Evolutionary conservation across 2,797 vertebrate species (phyloP).

Genomic region (Heterohyrax brucei): DNA sequence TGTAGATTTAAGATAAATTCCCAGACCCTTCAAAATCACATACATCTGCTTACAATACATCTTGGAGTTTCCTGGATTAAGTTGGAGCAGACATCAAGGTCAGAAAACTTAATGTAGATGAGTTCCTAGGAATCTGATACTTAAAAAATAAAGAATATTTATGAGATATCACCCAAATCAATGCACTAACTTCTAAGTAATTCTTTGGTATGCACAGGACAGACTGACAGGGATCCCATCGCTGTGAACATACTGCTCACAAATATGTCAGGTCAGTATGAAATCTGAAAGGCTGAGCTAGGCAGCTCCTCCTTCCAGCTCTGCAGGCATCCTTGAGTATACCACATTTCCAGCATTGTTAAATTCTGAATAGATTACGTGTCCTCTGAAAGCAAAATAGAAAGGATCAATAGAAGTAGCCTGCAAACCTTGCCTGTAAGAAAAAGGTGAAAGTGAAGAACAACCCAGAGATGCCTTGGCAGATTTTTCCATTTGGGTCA

Average conservation of each 20-base stretch:
- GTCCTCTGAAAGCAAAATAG: conserved; percentile 75
- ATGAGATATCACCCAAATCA: background rate
- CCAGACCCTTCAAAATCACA: background rate
- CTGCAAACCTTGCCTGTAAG: conserved; percentile 61
- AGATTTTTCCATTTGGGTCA: conserved; percentile 11
- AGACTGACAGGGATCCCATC: conserved; percentile 66
- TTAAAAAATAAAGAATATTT: conserved; percentile 30
- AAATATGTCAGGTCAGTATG: conserved; percentile 59
- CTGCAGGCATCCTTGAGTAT: conserved; percentile 67
- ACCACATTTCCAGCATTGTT: conserved; percentile 76
- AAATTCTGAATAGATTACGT: conserved; percentile 76
- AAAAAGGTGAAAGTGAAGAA: conserved; percentile 67
- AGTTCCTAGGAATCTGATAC: background rate
- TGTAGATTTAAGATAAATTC: background rate
- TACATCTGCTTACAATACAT: background rate
- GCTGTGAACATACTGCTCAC: conserved; percentile 54
- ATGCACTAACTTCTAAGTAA: background rate
- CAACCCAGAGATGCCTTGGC: conserved; percentile 47
- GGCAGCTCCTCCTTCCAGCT: conserved; percentile 70
- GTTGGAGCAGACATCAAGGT: background rate
- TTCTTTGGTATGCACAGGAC: conserved; percentile 12
- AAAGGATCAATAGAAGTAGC: conserved; percentile 75
- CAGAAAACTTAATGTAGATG: conserved; percentile 37
- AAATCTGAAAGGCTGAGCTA: conserved; percentile 50
- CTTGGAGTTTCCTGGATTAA: conserved; percentile 26